phyloP scores from a whole-genome alignment of 1,140 invertebrate species.

The Heterodera carotae region DNA sequence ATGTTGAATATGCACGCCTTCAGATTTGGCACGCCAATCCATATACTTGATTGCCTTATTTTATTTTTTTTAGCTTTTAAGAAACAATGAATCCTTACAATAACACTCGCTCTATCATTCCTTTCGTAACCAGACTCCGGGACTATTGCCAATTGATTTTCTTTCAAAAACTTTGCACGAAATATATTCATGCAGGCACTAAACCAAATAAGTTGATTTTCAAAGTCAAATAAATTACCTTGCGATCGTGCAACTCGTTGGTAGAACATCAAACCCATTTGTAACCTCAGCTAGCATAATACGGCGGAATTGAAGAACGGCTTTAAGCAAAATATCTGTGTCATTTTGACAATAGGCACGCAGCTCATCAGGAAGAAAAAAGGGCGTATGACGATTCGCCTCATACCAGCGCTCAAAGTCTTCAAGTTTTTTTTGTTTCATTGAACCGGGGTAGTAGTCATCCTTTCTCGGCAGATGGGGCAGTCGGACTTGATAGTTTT shows the following conservation, averaged over 20 bases:
- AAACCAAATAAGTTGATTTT: too few species aligned
- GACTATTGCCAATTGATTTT: conserved; percentile 5
- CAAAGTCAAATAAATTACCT: too few species aligned
- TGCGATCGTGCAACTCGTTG: not conserved
- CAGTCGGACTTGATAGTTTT: not conserved
- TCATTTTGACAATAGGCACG: conserved; percentile 8
- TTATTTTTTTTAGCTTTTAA: too few species aligned
- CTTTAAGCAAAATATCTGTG: not conserved
- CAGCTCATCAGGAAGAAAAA: not conserved
- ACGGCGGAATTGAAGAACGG: not conserved
- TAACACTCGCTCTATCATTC: not conserved
- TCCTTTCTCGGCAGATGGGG: not conserved
- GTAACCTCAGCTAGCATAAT: not conserved
- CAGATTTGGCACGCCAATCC: not conserved
- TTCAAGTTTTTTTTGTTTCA: not conserved
- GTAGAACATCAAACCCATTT: not conserved
- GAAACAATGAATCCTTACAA: not conserved
- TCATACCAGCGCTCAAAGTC: not conserved
- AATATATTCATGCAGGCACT: conserved; percentile 12
- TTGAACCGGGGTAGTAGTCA: not conserved
- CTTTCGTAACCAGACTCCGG: conserved; percentile 14
- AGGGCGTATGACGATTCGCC: not conserved
- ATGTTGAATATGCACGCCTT: not conserved
- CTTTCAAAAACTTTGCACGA: conserved; percentile 7
- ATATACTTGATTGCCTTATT: conserved; percentile 8